A percentile compares a stretch with the other conserved stretches of the same genome.
Conservation (phyloP, 1,140 invertebrate genomes). For the Drosophila prosaltans region DNA sequence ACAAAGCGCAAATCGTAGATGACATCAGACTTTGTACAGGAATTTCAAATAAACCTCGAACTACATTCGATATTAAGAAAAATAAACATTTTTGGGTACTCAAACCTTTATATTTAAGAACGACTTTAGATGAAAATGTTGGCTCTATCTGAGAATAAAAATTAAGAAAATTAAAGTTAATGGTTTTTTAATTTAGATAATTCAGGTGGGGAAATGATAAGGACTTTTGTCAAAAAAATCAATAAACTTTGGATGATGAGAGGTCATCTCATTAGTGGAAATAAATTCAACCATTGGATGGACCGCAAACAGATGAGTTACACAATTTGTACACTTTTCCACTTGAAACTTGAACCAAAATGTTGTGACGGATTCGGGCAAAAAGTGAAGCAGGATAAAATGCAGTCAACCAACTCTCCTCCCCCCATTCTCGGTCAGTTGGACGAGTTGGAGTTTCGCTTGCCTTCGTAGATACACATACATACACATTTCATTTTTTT, state of each 20-base stretch:
- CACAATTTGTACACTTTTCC: slow-evolving; percentile 7
- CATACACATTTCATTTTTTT: not conserved
- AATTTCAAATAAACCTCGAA: too few relatives aligned
- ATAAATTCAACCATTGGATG: not conserved
- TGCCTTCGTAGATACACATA: not conserved
- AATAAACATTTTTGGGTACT: too few relatives aligned
- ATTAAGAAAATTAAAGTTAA: too few relatives aligned
- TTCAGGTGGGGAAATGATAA: not conserved
- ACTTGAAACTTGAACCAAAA: slow-evolving; percentile 16
- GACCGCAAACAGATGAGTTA: slow-evolving; percentile 14
- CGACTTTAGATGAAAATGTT: too few relatives aligned
- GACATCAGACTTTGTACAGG: too few relatives aligned
- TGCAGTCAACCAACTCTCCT: not conserved
- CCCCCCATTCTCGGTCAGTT: too few relatives aligned
- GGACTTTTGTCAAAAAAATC: not conserved
- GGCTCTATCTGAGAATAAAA: too few relatives aligned
- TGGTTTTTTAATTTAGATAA: too few relatives aligned
- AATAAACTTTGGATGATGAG: not conserved
- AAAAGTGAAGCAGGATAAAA: not conserved
- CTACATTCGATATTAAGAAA: too few relatives aligned
- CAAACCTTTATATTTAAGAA: too few relatives aligned
- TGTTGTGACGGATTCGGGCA: not conserved
- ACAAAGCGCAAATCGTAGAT: too few relatives aligned
- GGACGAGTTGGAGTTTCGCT: too few relatives aligned
- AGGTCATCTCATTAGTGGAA: slow-evolving; percentile 12